A percentile compares a stretch with the other conserved stretches of the same genome.
Conservation (phyloP, 1,140 invertebrate genomes). For the Drosophila bipectinata region DNA sequence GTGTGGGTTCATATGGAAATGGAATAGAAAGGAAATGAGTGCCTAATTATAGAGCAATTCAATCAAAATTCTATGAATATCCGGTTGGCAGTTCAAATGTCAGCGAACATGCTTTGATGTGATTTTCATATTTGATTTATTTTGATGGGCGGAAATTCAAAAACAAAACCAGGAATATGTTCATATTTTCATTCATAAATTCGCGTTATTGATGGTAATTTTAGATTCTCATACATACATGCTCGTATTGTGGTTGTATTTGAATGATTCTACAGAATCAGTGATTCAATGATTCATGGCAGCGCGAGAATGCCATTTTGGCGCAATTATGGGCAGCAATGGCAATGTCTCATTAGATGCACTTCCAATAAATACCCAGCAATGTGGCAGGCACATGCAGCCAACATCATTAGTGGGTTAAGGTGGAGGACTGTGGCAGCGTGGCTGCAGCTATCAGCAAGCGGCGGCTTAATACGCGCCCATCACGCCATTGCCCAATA, state of each 20-base stretch:
- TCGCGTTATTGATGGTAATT: constrained; percentile 20
- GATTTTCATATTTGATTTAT: constrained; percentile 58
- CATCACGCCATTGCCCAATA: constrained; percentile 74
- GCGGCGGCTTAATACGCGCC: constrained; percentile 60
- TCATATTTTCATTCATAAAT: constrained; percentile 61
- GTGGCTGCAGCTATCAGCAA: constrained; percentile 25
- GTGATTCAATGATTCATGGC: background rate
- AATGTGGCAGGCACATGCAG: constrained; percentile 58
- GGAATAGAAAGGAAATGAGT: constrained; percentile 3
- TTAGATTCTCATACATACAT: background rate
- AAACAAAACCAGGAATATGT: constrained; percentile 42
- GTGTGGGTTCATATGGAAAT: constrained; percentile 20
- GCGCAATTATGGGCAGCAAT: constrained; percentile 20
- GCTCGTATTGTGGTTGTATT: background rate
- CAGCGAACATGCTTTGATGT: constrained; percentile 63
- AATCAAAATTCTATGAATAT: constrained; percentile 44
- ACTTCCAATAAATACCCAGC: constrained; percentile 52
- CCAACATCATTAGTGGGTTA: constrained; percentile 54
- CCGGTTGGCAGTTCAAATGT: constrained; percentile 65
- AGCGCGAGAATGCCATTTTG: constrained; percentile 2
- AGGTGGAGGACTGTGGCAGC: constrained; percentile 4
- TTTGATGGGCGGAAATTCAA: constrained; percentile 52
- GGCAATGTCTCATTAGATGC: constrained; percentile 57
- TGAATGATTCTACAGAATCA: background rate
- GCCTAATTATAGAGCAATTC: constrained; percentile 45